Evolutionary conservation across 2,113 vertebrate genomes (phyloP), one percentile per base, ranked within the genome.

Genomic region (Otis tarda): DNA sequence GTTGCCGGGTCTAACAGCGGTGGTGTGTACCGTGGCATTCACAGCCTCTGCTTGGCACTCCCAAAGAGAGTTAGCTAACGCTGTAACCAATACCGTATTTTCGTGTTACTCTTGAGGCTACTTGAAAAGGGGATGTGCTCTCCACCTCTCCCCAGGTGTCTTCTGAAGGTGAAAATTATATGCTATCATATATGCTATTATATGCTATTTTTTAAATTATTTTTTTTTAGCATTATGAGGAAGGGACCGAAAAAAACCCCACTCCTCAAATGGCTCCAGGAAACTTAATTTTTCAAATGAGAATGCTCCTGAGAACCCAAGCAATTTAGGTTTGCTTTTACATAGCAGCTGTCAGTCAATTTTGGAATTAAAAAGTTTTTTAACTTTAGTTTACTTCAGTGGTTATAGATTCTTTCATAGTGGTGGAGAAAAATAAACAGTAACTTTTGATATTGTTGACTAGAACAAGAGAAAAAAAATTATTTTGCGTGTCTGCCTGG

Each of bases 401-500:
- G 76, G 53, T 88, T 82, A 71, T 74, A 89, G 94, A 65, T 80
- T 93, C 71, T 88, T 83, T 74, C 89, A 86, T 88, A 78, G 73
- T n/a, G 91, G 84, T 15, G 43, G 92, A 97, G 93, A 84, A 95
- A 95, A 96, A 86, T 76, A 81, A 87, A 89, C 89, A 87, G 61
- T 55, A 81, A 93, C 55, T 96, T 96, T 79, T 93, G 92, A 84
- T 84, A 78, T 94, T 94, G 81, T 96, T 92, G 94, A 91, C 67
- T 88, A 90, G 76, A 78, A 87, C 78, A 74, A 92, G 78, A 61
- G 85, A 39, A 41, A 75, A 77, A 88, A 90, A 87, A 68, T 67
- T 92, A 71, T 94, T 94, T 96, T 90, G 76, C 93, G 85, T 96
- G 74, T 93, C 95, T 97, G 93, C 95, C 95, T 97, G 92, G 95